phyloP scores from a whole-genome alignment of 2,888 invertebrate species.

The Caenorhabditis doughertyi region DNA sequence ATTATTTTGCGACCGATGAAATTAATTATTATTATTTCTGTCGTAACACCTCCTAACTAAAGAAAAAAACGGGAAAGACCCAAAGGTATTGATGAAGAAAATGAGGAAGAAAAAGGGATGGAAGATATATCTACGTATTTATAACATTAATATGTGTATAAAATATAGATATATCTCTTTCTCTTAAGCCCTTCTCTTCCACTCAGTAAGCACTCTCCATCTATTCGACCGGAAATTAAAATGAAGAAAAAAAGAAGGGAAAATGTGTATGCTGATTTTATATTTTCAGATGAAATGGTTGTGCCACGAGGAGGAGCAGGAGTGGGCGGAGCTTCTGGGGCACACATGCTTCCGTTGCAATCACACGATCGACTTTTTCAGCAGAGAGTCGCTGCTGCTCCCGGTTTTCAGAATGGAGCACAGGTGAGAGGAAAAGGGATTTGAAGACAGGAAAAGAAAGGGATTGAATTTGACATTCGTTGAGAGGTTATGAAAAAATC shows the following conservation, averaged over 20 bases:
- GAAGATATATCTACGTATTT: conserved; percentile 7
- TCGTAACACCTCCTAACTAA: not conserved
- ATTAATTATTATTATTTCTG: conserved; percentile 13
- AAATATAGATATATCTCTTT: not conserved
- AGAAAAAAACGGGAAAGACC: not conserved
- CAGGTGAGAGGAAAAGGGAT: conserved; percentile 1
- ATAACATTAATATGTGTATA: conserved; percentile 35
- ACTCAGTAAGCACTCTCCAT: conserved; percentile 33
- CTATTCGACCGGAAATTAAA: conserved; percentile 44
- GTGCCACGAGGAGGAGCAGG: conserved; percentile 14
- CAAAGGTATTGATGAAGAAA: not conserved
- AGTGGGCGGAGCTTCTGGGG: not conserved
- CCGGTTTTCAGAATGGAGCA: conserved; percentile 40
- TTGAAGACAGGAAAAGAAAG: not conserved
- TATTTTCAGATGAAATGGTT: conserved; percentile 44
- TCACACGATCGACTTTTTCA: conserved; percentile 36
- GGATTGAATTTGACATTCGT: not conserved
- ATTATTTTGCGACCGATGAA: not conserved
- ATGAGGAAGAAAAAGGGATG: not conserved
- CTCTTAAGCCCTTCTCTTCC: conserved; percentile 5
- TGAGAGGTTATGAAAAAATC: not conserved
- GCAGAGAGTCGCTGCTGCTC: conserved; percentile 33
- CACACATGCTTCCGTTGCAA: conserved; percentile 38
- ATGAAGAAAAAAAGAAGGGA: conserved; percentile 14
- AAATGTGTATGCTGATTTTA: not conserved